phyloP scores from a whole-genome alignment of 2,888 invertebrate species.

The Encarsia formosa region DNA sequence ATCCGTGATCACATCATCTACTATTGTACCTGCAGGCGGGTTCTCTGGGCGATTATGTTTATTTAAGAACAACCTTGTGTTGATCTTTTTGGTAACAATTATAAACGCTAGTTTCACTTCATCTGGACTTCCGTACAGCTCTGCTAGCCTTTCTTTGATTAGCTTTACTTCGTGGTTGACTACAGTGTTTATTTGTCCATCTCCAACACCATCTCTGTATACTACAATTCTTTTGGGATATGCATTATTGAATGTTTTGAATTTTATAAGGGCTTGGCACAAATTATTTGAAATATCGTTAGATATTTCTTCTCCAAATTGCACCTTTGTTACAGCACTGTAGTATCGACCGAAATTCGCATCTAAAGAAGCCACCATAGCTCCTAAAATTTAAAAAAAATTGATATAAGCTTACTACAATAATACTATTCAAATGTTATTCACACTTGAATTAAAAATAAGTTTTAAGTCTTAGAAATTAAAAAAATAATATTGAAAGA shows the following conservation, averaged over 20 bases:
- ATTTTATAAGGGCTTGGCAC: slow-evolving; percentile 54
- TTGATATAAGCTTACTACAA: no score
- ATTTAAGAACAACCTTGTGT: slow-evolving; percentile 64
- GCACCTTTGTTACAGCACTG: slow-evolving; percentile 69
- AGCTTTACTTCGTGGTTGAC: slow-evolving; percentile 67
- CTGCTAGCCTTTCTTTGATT: slow-evolving; percentile 56
- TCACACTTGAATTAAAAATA: no score
- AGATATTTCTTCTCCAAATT: slow-evolving; percentile 71
- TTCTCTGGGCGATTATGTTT: slow-evolving; percentile 54
- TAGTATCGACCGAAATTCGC: slow-evolving; percentile 63
- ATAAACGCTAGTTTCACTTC: slow-evolving; percentile 64
- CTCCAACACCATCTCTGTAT: slow-evolving; percentile 91
- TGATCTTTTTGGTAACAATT: slow-evolving; percentile 89
- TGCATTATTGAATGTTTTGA: slow-evolving; percentile 50
- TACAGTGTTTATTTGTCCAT: slow-evolving; percentile 82
- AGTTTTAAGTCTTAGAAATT: no score
- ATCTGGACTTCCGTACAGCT: slow-evolving; percentile 53
- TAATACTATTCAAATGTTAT: no score
- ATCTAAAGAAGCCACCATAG: slow-evolving; percentile 71
- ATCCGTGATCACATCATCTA: slow-evolving; percentile 79
- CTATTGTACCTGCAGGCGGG: slow-evolving; percentile 83
- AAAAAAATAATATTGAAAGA: no score
- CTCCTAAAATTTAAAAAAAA: slow-evolving; percentile 61
- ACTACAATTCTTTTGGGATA: slow-evolving; percentile 72
- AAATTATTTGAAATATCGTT: slow-evolving; percentile 67